Evolutionary conservation across 2,888 invertebrate genomes (phyloP), one percentile per base, ranked within the genome.

Genomic region (Sycophila texana): DNA sequence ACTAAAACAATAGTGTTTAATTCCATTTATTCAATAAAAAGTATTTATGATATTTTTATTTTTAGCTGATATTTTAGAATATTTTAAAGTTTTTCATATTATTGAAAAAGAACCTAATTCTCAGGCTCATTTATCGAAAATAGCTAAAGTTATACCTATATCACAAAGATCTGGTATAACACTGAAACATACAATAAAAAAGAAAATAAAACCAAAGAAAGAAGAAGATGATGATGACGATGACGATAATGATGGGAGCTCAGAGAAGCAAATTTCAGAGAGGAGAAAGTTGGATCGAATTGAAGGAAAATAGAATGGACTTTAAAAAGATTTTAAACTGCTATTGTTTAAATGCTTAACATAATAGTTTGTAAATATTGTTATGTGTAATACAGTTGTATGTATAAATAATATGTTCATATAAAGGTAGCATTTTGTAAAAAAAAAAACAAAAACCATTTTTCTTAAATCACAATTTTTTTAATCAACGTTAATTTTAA

Each of bases 21-120:
- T 49, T 60, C 20, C 16, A 30, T 65, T 47, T 57, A 10, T 49
- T 39, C 39, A 39, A 47, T 20, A 20, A 55, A 53, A 53, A 60
- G 5, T 51, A 20, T 22, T 66, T 22, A 65, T 39, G 55, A 30
- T 39, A 65, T 51, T 55, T 7, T 57, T 39, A 39, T 39, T 86
- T 86, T 86, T 88, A 84, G 89, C 90, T 86, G 89, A 92, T 84
- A 92, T 95, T 82, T 87, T 95, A 3, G 92, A 93, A 86, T 93
- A 95, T 89, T 96, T 93, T 85, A 93, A 92, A 88, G 92, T 94
- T 13, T 95, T 93, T 89, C 93, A 94, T 87, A 49, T 85, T n/a
- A 4, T 74, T 18, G 2, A 81, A 18, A 49, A 70, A 13, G 57
- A 80, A 0, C 22, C 14, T 14, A 26, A 26, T 26, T 3, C 26